Evolutionary conservation across 2,797 vertebrate species (phyloP).

Genomic region (Pipistrellus pygmaeus): DNA sequence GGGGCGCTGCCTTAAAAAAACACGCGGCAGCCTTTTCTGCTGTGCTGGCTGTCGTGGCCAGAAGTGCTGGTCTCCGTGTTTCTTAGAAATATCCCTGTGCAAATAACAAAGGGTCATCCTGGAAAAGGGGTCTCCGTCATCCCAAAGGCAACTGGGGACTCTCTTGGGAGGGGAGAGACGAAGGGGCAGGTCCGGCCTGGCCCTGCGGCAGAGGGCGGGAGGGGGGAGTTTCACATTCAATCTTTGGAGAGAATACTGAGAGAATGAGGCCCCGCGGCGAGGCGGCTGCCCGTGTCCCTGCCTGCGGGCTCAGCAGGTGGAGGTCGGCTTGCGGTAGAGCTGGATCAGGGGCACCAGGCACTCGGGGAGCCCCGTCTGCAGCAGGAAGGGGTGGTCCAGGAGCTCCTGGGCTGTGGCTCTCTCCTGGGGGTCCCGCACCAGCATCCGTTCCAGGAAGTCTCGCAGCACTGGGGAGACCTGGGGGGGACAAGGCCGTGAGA

Average conservation of each 20-base stretch:
- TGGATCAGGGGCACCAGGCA: constrained; percentile 98
- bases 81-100: constrained; percentile 80
- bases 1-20: constrained; percentile 43
- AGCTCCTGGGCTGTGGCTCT: constrained; percentile 96
- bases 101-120: constrained; percentile 68
- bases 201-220: constrained; percentile 65
- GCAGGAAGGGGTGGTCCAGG: constrained; percentile 97
- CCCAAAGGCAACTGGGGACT: constrained; percentile 72
- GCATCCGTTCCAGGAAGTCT: constrained; percentile 98
- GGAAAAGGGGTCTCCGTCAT: constrained; percentile 58
- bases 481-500: constrained; percentile 62
- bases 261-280: constrained; percentile 59
- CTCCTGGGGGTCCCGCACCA: constrained; percentile 95
- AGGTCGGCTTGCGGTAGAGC: constrained; percentile 97
- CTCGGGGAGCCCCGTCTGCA: constrained; percentile 97
- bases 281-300: constrained; percentile 57
- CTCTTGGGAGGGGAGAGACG: constrained; percentile 59
- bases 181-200: constrained; percentile 78
- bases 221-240: constrained; percentile 79
- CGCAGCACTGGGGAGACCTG: constrained; percentile 96
- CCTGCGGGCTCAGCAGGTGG: constrained; percentile 92
- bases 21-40: constrained; percentile 58
- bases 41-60: constrained; percentile 57
- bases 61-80: constrained; percentile 64
- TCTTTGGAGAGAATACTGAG: constrained; percentile 82